These are phyloP conservation scores for Ichneumoninae sp. DNA, from an alignment of 2,888 invertebrate genomes.

Conservation along the genomic window DNA sequence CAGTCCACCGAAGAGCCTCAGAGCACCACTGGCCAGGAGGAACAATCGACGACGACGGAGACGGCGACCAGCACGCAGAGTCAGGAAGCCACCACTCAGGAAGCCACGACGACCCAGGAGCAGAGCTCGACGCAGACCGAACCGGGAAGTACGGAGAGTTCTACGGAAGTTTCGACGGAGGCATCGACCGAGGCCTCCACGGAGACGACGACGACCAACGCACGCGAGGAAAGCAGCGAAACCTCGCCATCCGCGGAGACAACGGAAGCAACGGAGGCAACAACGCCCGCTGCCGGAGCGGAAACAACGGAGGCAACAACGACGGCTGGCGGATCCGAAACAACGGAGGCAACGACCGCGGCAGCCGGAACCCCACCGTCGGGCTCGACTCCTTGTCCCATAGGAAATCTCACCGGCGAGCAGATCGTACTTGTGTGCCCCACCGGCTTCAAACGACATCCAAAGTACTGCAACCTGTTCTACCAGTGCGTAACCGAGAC, in stretches of 20 bases:
- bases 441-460: slow-evolving; percentile 93
- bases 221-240: slow-evolving; percentile 65
- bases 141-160: slow-evolving; percentile 42
- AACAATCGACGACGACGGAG: slow-evolving; percentile 60
- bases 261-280: slow-evolving; percentile 43
- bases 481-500: slow-evolving; percentile 91
- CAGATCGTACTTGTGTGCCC: slow-evolving; percentile 92
- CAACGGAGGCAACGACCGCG: slow-evolving; percentile 7
- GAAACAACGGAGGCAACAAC: slow-evolving; percentile 9
- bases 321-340: slow-evolving; percentile 41
- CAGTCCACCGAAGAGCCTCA: slow-evolving; percentile 46
- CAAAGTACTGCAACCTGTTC: slow-evolving; percentile 92
- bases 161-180: slow-evolving; percentile 60
- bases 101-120: slow-evolving; percentile 17
- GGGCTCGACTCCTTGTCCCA: slow-evolving; percentile 75
- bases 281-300: neutral
- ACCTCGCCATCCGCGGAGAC: slow-evolving; percentile 74
- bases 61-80: slow-evolving; percentile 57
- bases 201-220: slow-evolving; percentile 55
- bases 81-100: slow-evolving; percentile 20
- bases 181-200: slow-evolving; percentile 51
- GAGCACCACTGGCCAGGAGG: slow-evolving; percentile 65
- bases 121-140: slow-evolving; percentile 15
- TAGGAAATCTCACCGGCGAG: slow-evolving; percentile 87
- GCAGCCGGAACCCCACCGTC: neutral